phyloP scores from a whole-genome alignment of 2,113 vertebrate genomes.

The Apteryx owenii region DNA sequence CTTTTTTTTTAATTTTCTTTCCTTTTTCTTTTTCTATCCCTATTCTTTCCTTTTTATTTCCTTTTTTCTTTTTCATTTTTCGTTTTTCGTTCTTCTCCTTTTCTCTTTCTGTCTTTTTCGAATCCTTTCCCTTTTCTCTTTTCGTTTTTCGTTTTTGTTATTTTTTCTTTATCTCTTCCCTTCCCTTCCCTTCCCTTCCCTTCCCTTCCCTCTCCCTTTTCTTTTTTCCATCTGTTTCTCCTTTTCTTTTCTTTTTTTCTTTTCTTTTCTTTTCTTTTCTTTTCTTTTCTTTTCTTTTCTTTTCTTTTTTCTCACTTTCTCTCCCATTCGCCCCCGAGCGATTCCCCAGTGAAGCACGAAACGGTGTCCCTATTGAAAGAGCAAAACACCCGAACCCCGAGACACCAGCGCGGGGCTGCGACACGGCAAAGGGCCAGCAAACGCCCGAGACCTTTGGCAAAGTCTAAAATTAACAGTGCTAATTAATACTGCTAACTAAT shows the following conservation, averaged over 20 bases:
- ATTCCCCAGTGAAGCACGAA: rapidly evolving
- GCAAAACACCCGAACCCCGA: background rate
- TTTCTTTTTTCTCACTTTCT: rapidly evolving
- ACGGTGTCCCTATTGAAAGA: background rate
- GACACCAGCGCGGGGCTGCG: background rate
- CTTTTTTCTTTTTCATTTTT: background rate
- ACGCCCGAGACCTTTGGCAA: background rate
- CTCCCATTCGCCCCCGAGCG: background rate
- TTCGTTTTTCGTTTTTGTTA: background rate
- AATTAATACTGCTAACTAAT: background rate
- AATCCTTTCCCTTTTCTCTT: background rate
- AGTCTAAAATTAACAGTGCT: background rate
- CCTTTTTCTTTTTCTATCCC: background rate
- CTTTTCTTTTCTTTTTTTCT: rapidly evolving
- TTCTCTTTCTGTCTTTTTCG: background rate
- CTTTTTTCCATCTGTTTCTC: background rate
- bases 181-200: background rate
- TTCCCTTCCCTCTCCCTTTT: background rate
- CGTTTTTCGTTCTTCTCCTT: background rate
- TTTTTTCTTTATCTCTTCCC: background rate
- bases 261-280: rapidly evolving
- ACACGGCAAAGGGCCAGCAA: background rate
- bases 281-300: rapidly evolving
- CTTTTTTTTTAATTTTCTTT: background rate
- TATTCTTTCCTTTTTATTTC: background rate